Percentiles rank a stretch among this genome's conserved stretches.
phyloP scores from a whole-genome alignment of 1,140 invertebrate species.

The Pseudomyrmex concolor region DNA sequence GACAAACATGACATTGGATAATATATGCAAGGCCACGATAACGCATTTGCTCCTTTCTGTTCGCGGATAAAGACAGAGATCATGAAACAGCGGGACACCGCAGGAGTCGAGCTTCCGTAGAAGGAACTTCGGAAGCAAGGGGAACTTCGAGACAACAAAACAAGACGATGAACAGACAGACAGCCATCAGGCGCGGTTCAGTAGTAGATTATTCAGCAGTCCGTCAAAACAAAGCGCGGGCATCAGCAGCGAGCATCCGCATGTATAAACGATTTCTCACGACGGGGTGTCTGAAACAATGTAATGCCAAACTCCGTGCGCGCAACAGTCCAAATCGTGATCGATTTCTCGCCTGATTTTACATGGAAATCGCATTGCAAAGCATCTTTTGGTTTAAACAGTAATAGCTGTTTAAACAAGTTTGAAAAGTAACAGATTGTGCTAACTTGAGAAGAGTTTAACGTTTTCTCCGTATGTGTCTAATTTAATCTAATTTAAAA shows the following conservation, averaged over 20 bases:
- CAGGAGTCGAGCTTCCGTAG: slow-evolving; percentile 75
- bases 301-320: slow-evolving; percentile 74
- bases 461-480: neutral
- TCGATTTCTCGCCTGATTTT: slow-evolving; percentile 32
- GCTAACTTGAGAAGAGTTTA: too few species aligned
- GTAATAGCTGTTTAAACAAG: too few species aligned
- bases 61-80: slow-evolving; percentile 36
- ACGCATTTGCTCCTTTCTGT: slow-evolving; percentile 54
- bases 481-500: too few species aligned
- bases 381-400: neutral
- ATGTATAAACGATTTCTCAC: slow-evolving; percentile 78
- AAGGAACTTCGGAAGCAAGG: slow-evolving; percentile 65
- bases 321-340: slow-evolving; percentile 48
- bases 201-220: slow-evolving; percentile 80
- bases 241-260: slow-evolving; percentile 78
- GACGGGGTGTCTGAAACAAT: slow-evolving; percentile 70
- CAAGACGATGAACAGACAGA: slow-evolving; percentile 64
- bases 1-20: slow-evolving; percentile 39
- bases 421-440: too few species aligned
- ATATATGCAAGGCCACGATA: slow-evolving; percentile 62
- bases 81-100: slow-evolving; percentile 70
- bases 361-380: slow-evolving; percentile 16
- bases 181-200: slow-evolving; percentile 74
- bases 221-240: slow-evolving; percentile 80
- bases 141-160: slow-evolving; percentile 55